phyloP scores from a whole-genome alignment of 2,113 vertebrate species.

The Corythornis madagascariensis region DNA sequence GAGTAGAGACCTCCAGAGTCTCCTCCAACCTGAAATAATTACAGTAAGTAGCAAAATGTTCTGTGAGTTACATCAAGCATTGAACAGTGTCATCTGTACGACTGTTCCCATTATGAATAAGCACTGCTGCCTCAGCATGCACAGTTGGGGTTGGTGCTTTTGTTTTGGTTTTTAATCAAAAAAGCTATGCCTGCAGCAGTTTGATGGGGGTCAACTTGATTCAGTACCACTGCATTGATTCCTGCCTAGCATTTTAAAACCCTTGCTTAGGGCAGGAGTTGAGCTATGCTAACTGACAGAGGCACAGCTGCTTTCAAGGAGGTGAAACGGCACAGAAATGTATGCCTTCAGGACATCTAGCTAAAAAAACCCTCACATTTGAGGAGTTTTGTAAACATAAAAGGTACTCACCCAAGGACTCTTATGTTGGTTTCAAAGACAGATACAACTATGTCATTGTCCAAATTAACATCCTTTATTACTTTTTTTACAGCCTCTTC shows the following conservation, averaged over 20 bases:
- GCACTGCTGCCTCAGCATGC: background rate
- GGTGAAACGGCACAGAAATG: background rate
- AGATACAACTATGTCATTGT: slow-evolving; percentile 97
- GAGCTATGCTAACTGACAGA: background rate
- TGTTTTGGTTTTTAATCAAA: background rate
- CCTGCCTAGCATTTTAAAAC: background rate
- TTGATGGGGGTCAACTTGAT: background rate
- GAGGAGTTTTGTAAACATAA: background rate
- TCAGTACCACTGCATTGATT: background rate
- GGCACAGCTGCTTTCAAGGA: background rate
- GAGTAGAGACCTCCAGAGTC: background rate
- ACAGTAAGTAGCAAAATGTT: background rate
- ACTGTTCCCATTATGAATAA: background rate
- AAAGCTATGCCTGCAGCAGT: background rate
- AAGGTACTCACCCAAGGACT: slow-evolving; percentile 91
- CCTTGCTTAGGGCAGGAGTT: background rate
- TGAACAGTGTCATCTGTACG: background rate
- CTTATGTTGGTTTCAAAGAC: slow-evolving; percentile 99
- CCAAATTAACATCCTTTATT: slow-evolving; percentile 92
- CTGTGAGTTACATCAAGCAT: background rate
- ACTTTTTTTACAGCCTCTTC: slow-evolving; percentile 95
- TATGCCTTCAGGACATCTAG: background rate
- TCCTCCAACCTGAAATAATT: background rate
- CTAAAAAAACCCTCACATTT: background rate
- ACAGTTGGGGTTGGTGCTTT: too few species aligned